Evolutionary conservation across 2,888 invertebrate genomes (phyloP).

Genomic region (Xanthia icteritia): DNA sequence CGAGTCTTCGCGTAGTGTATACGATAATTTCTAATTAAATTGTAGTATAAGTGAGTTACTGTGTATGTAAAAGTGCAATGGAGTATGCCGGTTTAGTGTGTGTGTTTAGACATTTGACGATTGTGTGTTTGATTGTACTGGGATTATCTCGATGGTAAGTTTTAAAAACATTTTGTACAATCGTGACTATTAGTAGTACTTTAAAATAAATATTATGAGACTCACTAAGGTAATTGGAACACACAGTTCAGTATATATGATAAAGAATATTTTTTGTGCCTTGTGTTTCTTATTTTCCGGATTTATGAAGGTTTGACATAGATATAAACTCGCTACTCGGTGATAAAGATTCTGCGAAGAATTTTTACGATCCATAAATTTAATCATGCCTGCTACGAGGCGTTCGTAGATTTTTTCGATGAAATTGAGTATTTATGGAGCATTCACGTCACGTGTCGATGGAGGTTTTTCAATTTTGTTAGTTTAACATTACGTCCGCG

Average conservation of each 20-base stretch:
- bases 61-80: slow-evolving; percentile 76
- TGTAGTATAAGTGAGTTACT: slow-evolving; percentile 70
- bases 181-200: background rate
- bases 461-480: slow-evolving; percentile 34
- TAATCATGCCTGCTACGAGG: slow-evolving; percentile 57
- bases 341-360: slow-evolving; percentile 66
- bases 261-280: slow-evolving; percentile 6
- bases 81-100: slow-evolving; percentile 75
- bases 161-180: slow-evolving; percentile 19
- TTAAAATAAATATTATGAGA: background rate
- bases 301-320: slow-evolving; percentile 58
- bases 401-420: slow-evolving; percentile 45
- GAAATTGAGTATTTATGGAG: slow-evolving; percentile 45
- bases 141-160: slow-evolving; percentile 82
- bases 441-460: slow-evolving; percentile 20
- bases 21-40: slow-evolving; percentile 66
- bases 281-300: slow-evolving; percentile 43
- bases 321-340: slow-evolving; percentile 57
- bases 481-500: background rate
- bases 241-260: slow-evolving; percentile 20
- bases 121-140: slow-evolving; percentile 72
- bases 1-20: slow-evolving; percentile 69
- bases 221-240: slow-evolving; percentile 26
- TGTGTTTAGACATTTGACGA: slow-evolving; percentile 76
- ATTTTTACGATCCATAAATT: slow-evolving; percentile 67